These are phyloP conservation scores for Caenorhabditis remanei DNA, from an alignment of 1,140 invertebrate species.

Conservation along the genomic window DNA sequence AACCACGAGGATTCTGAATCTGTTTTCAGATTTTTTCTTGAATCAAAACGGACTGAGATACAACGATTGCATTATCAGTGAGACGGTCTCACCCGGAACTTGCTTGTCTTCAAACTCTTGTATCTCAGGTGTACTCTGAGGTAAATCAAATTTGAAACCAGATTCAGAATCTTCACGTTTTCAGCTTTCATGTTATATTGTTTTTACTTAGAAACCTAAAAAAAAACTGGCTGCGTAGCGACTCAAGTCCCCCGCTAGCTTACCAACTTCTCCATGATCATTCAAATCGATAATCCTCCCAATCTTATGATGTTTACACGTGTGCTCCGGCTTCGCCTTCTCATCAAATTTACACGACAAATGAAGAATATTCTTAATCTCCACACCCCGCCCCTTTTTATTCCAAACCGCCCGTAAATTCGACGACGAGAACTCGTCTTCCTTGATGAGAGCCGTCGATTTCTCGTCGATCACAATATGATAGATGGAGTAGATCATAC, in stretches of 20 bases:
- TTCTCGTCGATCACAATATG: slow-evolving; percentile 1
- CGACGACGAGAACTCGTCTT: slow-evolving; percentile 31
- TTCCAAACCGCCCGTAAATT: slow-evolving; percentile 22
- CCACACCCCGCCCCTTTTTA: not conserved
- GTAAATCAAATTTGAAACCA: no score
- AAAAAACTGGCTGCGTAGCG: no score
- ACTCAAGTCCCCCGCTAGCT: not conserved
- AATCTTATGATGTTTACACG: slow-evolving; percentile 1
- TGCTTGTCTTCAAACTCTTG: no score
- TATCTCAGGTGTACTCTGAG: no score
- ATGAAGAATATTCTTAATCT: slow-evolving; percentile 27
- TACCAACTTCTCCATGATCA: slow-evolving; percentile 6
- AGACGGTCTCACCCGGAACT: no score
- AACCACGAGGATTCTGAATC: no score
- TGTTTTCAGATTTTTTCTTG: no score
- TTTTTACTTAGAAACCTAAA: no score
- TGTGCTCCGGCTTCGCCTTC: not conserved
- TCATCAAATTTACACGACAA: slow-evolving; percentile 7
- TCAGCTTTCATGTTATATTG: no score
- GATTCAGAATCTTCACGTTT: no score
- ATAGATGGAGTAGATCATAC: slow-evolving; percentile 32
- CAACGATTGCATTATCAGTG: no score
- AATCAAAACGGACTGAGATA: no score
- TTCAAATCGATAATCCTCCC: not conserved
- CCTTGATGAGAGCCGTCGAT: not conserved